Conservation (phyloP, 2,797 vertebrate species). For the Pangasius larnaudii region DNA sequence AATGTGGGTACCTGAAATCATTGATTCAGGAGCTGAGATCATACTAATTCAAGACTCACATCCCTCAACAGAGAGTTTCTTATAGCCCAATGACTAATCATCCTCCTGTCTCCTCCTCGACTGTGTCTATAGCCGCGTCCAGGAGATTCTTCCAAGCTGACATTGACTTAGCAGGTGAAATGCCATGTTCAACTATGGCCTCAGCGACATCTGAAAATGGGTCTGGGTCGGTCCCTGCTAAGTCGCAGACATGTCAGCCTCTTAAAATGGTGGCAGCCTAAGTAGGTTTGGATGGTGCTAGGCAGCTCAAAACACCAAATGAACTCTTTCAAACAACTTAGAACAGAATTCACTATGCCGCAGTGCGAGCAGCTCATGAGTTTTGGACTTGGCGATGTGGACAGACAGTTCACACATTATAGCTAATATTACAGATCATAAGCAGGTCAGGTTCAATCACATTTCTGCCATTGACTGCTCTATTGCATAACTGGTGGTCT, state of each 20-base stretch:
- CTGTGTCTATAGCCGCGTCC: not conserved
- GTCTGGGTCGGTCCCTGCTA: not conserved
- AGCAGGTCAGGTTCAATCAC: not conserved
- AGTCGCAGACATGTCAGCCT: not conserved
- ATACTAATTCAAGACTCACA: not conserved
- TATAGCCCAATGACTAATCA: not conserved
- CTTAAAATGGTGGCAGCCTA: not conserved
- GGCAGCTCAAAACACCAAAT: not conserved
- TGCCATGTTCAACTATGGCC: not conserved
- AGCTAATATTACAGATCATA: not conserved
- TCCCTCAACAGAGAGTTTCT: no score
- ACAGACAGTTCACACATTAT: not conserved
- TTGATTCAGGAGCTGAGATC: not conserved
- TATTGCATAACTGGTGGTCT: not conserved
- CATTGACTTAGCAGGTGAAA: not conserved
- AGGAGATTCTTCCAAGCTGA: not conserved
- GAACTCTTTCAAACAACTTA: not conserved
- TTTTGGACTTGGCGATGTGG: not conserved
- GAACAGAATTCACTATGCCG: not conserved
- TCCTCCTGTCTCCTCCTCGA: no score
- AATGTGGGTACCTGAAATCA: not conserved
- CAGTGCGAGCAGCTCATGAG: not conserved
- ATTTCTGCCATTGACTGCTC: not conserved
- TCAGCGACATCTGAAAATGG: not conserved
- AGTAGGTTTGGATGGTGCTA: not conserved